Evolutionary conservation across 2,113 vertebrate species (phyloP), one percentile per base, ranked within the genome.

Genomic region (Sialia sialis): DNA sequence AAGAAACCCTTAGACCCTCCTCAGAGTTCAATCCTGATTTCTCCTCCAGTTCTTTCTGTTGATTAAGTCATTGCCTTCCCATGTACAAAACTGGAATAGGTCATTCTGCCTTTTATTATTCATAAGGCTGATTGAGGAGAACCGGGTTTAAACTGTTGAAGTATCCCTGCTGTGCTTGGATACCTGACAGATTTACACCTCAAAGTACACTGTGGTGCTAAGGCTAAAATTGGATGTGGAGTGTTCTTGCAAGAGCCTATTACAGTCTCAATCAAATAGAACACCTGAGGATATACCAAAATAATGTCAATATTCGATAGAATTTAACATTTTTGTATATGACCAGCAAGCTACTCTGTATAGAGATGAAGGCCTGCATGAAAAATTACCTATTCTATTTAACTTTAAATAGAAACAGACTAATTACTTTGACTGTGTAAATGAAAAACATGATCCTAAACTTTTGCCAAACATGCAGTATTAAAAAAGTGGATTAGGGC

Each of bases 151-250:
- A 82, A 60, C 67, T 94, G 84, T 73, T 59, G 14, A 70, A 89
- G 70, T 21, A 74, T 48, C 84, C 84, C 89, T 89, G 76, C 94
- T 91, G 93, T 83, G 89, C 69, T 93, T 84, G 67, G 91, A 60
- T 73, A 93, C 67, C 87, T 93, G 75, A 86, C 93, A 94, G 89
- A 93, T 95, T 91, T 95, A 94, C 92, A 90, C 92, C 94, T 91
- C 64, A 67, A 90, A 83, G 82, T 64, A 84, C 48, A 32, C 64
- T 29, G 39, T 41, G 52, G 51, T 85, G 77, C 91, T 94, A 90
- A 95, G 84, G 90, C 54, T 87, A 94, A 96, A 92, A 95, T 4
- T 82, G 74, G 76, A 91, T 67, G 74, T 41, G 54, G 84, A 82
- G 49, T 10, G 0, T 69, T 94, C 73, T 75, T 93, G 52, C 34